Percentiles rank a stretch among this genome's conserved stretches.
These are phyloP conservation scores for Drosophila navojoa DNA, from an alignment of 1,140 invertebrate species.

Conservation along the genomic window DNA sequence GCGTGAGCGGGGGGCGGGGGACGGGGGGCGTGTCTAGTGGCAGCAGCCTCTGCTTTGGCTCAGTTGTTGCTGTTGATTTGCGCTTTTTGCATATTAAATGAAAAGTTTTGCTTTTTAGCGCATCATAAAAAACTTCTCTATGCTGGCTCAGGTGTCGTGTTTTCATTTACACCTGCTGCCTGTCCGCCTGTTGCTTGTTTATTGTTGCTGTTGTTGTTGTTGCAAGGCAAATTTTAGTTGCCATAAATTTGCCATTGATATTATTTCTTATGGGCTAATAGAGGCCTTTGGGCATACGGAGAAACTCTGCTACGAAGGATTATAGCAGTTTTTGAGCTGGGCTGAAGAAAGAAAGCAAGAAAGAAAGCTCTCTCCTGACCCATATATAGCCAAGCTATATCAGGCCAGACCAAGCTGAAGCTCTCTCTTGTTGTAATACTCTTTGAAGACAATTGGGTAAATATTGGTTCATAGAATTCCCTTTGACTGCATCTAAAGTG, in stretches of 20 bases:
- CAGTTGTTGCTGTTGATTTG: constrained; percentile 14
- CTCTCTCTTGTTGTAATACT: too few relatives aligned
- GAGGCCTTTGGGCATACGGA: too few relatives aligned
- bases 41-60: constrained; percentile 14
- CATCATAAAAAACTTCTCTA: constrained; percentile 69
- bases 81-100: constrained; percentile 64
- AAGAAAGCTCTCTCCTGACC: too few relatives aligned
- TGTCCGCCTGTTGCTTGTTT: constrained; percentile 2
- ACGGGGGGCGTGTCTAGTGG: neutral
- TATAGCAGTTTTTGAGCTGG: too few relatives aligned
- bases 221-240: constrained; percentile 4
- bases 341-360: too few relatives aligned
- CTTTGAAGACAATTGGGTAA: too few relatives aligned
- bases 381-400: too few relatives aligned
- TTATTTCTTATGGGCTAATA: too few relatives aligned
- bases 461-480: too few relatives aligned
- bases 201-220: neutral
- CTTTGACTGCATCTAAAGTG: too few relatives aligned
- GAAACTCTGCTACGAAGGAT: too few relatives aligned
- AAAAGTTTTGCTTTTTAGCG: constrained; percentile 68
- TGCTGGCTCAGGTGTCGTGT: constrained; percentile 70
- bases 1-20: neutral
- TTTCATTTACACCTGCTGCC: constrained; percentile 74
- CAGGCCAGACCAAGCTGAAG: too few relatives aligned
- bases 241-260: constrained; percentile 8